These are phyloP conservation scores for Harpagoxenus sublaevis DNA, from an alignment of 2,888 invertebrate genomes.

Conservation along the genomic window DNA sequence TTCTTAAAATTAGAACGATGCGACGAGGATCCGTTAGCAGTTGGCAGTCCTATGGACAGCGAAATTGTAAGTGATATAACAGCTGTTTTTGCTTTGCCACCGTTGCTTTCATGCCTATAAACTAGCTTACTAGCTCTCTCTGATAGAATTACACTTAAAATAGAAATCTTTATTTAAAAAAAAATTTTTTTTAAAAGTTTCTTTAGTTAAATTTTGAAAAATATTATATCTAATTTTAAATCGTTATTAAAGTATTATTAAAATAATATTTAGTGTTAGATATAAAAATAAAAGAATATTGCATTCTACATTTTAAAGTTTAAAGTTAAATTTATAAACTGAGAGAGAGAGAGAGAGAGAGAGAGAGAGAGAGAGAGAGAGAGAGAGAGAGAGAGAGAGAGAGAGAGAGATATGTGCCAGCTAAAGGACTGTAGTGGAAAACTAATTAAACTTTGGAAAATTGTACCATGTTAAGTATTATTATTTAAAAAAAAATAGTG, in stretches of 20 bases:
- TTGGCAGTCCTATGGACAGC: conserved; percentile 81
- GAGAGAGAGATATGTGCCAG: not conserved
- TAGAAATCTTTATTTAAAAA: not conserved
- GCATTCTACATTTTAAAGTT: not conserved
- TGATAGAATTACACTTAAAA: not conserved
- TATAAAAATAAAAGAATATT: not conserved
- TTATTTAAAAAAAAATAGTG: not conserved
- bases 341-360: not conserved
- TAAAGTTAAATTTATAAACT: not conserved
- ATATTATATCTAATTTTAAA: not conserved
- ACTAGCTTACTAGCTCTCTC: too few relatives aligned
- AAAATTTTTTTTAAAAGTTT: conserved; percentile 1
- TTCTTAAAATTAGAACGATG: conserved; percentile 70
- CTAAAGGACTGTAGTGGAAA: not conserved
- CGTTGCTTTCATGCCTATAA: not conserved
- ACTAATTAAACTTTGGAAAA: not conserved
- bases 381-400: too few relatives aligned
- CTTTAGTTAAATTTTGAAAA: not conserved
- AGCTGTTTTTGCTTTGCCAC: not conserved
- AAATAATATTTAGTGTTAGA: not conserved
- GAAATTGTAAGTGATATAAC: conserved; percentile 80
- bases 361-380: too few relatives aligned
- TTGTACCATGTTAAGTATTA: not conserved
- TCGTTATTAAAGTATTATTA: not conserved
- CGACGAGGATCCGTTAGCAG: conserved; percentile 82